Conservation (phyloP, 1,140 invertebrate genomes). For the Hylaeus volcanicus region DNA sequence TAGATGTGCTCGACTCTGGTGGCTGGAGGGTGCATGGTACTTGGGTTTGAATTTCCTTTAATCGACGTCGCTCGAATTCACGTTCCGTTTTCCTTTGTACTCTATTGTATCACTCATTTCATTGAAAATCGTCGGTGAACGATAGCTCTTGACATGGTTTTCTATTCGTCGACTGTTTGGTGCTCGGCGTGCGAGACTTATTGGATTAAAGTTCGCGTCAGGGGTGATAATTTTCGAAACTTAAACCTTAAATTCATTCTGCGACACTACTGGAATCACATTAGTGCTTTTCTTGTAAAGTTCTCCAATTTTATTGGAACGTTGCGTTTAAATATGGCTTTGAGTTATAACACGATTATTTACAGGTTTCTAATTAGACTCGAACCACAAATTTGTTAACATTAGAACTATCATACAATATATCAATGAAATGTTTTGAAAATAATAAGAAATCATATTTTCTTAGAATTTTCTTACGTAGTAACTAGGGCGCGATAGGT, state of each 20-base stretch:
- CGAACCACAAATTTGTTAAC: too few species aligned
- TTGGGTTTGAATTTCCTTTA: constrained; percentile 27
- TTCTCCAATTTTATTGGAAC: too few species aligned
- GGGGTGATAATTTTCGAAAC: not conserved
- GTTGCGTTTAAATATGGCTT: too few species aligned
- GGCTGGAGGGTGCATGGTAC: not conserved
- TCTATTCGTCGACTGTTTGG: not conserved
- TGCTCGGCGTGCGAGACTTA: not conserved
- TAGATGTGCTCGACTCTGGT: constrained; percentile 11
- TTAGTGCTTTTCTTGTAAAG: too few species aligned
- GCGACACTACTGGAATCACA: too few species aligned
- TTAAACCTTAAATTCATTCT: too few species aligned
- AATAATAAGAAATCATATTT: too few species aligned
- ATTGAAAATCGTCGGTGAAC: not conserved
- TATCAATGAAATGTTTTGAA: too few species aligned
- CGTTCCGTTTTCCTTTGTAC: constrained; percentile 11
- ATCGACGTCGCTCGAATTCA: constrained; percentile 10
- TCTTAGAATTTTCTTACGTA: not conserved
- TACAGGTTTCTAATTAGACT: too few species aligned
- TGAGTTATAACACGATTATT: too few species aligned
- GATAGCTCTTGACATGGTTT: constrained; percentile 18
- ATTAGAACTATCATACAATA: too few species aligned
- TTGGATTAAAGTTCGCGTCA: not conserved
- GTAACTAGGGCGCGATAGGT: constrained; percentile 24
- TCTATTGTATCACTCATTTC: constrained; percentile 1